Evolutionary conservation across 2,888 invertebrate genomes (phyloP), one percentile per base, ranked within the genome.

Genomic region (Meganola albula): DNA sequence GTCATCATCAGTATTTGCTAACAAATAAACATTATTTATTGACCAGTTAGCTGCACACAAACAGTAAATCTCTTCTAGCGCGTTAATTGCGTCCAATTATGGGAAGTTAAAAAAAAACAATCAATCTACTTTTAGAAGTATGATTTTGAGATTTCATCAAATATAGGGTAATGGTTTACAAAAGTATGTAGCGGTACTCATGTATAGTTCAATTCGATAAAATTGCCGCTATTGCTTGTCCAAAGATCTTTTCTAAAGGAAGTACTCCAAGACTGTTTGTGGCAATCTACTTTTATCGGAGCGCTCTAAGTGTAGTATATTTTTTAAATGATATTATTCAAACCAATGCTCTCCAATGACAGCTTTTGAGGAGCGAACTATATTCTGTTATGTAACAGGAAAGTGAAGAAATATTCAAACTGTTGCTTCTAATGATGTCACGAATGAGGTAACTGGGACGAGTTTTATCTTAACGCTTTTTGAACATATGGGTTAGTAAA

Each of bases 101-200:
- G 37, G 37, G 25, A 50, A 45, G 40, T 31, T 16, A 27, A 39
- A 40, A 41, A n/a, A n/a, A 44, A 51, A 37, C 34, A 44, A 52
- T 47, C 49, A 48, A 44, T 44, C 8, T 7, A 20, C 20, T 16
- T 16, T 5, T 16, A 42, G n/a, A n/a, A n/a, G n/a, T n/a, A n/a
- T n/a, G n/a, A n/a, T n/a, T n/a, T n/a, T n/a, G n/a, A n/a, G n/a
- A n/a, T n/a, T 41, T 42, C 33, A 38, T 45, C 45, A 44, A 43
- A 66, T 59, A 58, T 60, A 60, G 59, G 59, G 50, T 58, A 57
- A 46, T 54, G 46, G 52, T 50, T 54, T 58, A 53, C 58, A 63
- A 61, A 53, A 57, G 50, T 56, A 36, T 43, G 36, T 31, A 24
- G 38, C 44, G 31, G 37, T 40, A 42, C 47, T 38, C 34, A 42